These are phyloP conservation scores for Setophaga coronata DNA, from an alignment of 2,113 vertebrate genomes.

Conservation along the genomic window DNA sequence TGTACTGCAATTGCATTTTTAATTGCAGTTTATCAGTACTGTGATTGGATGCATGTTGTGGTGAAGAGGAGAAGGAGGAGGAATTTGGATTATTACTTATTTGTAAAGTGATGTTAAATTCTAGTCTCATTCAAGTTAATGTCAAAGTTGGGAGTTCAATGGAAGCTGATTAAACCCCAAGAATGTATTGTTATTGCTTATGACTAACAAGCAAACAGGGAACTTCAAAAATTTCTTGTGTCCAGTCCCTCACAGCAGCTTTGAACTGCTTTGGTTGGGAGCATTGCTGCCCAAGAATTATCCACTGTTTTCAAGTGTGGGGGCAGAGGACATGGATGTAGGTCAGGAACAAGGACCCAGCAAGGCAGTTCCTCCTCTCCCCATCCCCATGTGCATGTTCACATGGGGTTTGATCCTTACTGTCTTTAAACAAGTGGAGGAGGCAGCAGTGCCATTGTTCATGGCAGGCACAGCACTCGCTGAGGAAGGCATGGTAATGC, in stretches of 20 bases:
- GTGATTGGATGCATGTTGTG: not conserved
- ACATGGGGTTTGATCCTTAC: not conserved
- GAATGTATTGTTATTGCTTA: not conserved
- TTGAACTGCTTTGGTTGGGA: not conserved
- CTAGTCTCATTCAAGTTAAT: not conserved
- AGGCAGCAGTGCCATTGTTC: rapidly evolving
- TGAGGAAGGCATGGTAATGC: not conserved
- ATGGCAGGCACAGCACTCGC: rapidly evolving
- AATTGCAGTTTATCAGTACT: not conserved
- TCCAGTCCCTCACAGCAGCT: not conserved
- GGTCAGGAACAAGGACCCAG: rapidly evolving
- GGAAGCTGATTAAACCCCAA: not conserved
- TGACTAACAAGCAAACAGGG: not conserved
- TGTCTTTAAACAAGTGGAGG: not conserved
- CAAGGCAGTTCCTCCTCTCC: not conserved
- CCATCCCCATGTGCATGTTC: not conserved
- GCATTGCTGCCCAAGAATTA: rapidly evolving
- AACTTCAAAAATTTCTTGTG: not conserved
- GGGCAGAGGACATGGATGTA: not conserved
- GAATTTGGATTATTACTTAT: not conserved
- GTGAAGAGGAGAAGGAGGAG: not conserved
- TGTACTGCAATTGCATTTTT: not conserved
- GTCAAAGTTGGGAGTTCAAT: not conserved
- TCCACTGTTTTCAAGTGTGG: not conserved
- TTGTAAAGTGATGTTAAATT: not conserved